Evolutionary conservation across 1,140 invertebrate species (phyloP).

Genomic region (Cydia fagiglandana): DNA sequence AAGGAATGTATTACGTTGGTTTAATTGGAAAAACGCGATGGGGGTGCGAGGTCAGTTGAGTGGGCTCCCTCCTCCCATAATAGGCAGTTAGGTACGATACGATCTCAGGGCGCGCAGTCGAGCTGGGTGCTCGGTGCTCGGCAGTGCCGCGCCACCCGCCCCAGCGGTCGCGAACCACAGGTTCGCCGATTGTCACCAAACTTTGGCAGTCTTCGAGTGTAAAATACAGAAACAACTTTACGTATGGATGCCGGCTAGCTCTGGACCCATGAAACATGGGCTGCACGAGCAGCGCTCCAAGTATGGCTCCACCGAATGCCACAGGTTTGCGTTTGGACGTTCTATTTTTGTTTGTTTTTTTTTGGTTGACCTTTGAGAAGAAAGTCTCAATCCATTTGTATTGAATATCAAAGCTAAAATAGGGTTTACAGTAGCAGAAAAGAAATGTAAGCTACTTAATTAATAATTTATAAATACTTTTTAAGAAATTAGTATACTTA

Average conservation of each 20-base stretch:
- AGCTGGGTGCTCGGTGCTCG: constrained; percentile 54
- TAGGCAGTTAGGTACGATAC: constrained; percentile 65
- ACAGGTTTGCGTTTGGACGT: constrained; percentile 40
- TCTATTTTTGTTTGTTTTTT: neutral
- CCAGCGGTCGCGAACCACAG: neutral
- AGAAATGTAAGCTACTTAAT: too few relatives aligned
- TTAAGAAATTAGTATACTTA: too few relatives aligned
- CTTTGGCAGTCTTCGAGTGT: neutral
- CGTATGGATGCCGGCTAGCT: constrained; percentile 21
- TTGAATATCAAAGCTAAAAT: neutral
- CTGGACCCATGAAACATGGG: constrained; percentile 54
- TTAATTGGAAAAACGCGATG: constrained; percentile 78
- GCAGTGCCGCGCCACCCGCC: constrained; percentile 30
- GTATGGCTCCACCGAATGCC: constrained; percentile 49
- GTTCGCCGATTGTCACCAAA: neutral
- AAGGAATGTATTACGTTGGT: constrained; percentile 70
- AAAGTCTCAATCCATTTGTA: constrained; percentile 11
- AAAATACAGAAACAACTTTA: neutral
- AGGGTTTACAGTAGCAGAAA: too few relatives aligned
- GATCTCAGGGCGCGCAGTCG: constrained; percentile 63
- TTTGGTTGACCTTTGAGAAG: constrained; percentile 35
- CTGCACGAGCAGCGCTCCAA: constrained; percentile 69
- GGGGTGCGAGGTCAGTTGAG: constrained; percentile 75
- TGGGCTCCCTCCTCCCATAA: constrained; percentile 69
- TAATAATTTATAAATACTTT: too few relatives aligned